Evolutionary conservation across 2,888 invertebrate species (phyloP), one percentile per base, ranked within the genome.

Genomic region (Mythimna ferrago): DNA sequence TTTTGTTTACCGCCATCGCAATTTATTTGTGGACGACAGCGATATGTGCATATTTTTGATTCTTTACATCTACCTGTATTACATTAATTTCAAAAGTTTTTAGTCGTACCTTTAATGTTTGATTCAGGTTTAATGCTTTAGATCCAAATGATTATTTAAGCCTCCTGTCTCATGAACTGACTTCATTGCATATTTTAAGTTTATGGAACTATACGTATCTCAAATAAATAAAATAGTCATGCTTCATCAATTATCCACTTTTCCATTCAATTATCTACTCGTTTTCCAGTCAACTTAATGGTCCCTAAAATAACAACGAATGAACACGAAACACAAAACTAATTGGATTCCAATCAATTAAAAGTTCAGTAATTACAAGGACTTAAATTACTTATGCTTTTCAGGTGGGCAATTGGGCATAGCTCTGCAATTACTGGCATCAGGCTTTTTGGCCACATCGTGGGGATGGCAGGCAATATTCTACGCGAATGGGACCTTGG

Each of bases 391-490:
- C 38, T 74, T 44, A 54, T 78, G 9, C 57, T 19, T 85, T 84
- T 71, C 93, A 94, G 98, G 98, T 64, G 97, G 97, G 14, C 98
- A 98, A 89, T 96, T 98, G 16, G 99, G 99, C 10, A 98, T 98
- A 14, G 98, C 98, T 0, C 89, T 98, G 1, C 97, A 98, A 86
- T 92, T 98, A 88, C 97, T 98, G 19, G 93, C 97, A 35, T 97
- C 98, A n/a, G 98, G 98, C 0, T 94, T 97, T 60, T 96, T 98
- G 0, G 97, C 97, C 0, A 97, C 97, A 0, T 84, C 93, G 0
- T 95, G 97, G 87, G 98, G 98, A 0, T 98, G 98, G 98, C 97
- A 98, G 0, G 97, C 97, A 10, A 97, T 98, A 73, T 98, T 98
- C 92, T 98, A 98, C 89, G 91, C 97, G 1, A 98, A 98, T 85